Evolutionary conservation across 2,113 vertebrate genomes (phyloP).

Genomic region (Butorides virescens): DNA sequence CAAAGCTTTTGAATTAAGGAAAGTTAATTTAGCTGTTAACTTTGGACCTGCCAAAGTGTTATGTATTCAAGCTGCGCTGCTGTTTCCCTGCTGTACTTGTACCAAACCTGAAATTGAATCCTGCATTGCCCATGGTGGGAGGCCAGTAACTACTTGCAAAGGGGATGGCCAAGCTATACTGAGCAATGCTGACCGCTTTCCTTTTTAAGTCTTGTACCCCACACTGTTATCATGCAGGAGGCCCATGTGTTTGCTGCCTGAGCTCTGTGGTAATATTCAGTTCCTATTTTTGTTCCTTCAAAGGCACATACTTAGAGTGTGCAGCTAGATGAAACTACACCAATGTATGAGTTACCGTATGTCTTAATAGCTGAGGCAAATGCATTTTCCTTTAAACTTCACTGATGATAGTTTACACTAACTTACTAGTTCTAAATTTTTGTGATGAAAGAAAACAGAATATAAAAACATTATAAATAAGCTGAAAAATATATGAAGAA

Average conservation of each 20-base stretch:
- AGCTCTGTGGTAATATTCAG: background rate
- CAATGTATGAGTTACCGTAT: background rate
- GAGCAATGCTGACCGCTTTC: background rate
- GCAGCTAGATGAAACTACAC: background rate
- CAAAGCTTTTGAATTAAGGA: background rate
- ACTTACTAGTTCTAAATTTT: background rate
- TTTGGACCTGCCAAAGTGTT: background rate
- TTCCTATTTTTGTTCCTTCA: background rate
- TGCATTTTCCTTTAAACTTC: background rate
- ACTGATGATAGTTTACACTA: background rate
- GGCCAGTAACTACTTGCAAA: too few species aligned
- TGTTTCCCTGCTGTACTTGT: background rate
- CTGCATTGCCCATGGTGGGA: accelerated
- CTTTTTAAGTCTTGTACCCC: background rate
- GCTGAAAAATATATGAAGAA: background rate
- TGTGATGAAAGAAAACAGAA: background rate
- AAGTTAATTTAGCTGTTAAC: background rate
- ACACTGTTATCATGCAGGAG: accelerated
- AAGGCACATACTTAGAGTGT: background rate
- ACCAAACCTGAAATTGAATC: background rate
- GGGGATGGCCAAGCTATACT: background rate
- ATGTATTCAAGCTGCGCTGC: background rate
- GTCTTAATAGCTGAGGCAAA: background rate
- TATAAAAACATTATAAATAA: background rate
- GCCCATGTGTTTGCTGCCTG: background rate